phyloP scores from a whole-genome alignment of 2,113 vertebrate species.

The Trematomus loennbergii region DNA sequence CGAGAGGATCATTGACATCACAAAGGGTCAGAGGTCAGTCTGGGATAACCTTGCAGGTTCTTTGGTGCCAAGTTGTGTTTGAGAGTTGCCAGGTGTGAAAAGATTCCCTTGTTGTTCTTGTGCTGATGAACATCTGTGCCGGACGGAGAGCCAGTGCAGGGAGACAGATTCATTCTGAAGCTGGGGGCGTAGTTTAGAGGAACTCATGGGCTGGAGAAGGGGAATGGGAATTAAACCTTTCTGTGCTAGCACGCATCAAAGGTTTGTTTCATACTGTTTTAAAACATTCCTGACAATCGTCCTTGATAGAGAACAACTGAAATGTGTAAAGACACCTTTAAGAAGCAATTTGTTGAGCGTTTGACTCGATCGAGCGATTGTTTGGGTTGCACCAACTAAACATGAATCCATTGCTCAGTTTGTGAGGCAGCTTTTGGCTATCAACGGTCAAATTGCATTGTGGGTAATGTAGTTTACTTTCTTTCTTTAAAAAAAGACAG shows the following conservation, averaged over 20 bases:
- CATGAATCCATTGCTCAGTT: neutral
- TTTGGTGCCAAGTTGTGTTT: constrained; percentile 84
- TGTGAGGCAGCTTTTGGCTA: neutral
- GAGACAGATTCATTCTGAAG: constrained; percentile 66
- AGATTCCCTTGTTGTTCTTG: constrained; percentile 83
- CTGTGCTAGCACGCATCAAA: constrained; percentile 3
- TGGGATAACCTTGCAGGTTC: constrained; percentile 79
- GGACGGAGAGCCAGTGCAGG: constrained; percentile 63
- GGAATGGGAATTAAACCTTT: constrained; percentile 48
- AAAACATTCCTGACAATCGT: constrained; percentile 22
- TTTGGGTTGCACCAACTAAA: neutral
- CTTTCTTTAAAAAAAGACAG: neutral
- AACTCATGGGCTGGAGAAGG: constrained; percentile 30
- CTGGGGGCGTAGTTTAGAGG: constrained; percentile 59
- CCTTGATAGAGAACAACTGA: constrained; percentile 8
- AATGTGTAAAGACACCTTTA: neutral
- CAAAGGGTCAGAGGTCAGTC: constrained; percentile 83
- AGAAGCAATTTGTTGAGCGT: neutral
- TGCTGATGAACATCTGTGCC: constrained; percentile 82
- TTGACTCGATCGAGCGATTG: neutral
- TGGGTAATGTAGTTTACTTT: constrained; percentile 2
- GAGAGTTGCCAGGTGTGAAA: constrained; percentile 85
- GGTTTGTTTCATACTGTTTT: constrained; percentile 7
- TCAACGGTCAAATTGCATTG: neutral
- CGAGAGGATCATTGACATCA: constrained; percentile 84